A percentile compares a stretch with the other conserved stretches of the same genome.
phyloP scores from a whole-genome alignment of 2,797 vertebrate species.

The Karalla daura region DNA sequence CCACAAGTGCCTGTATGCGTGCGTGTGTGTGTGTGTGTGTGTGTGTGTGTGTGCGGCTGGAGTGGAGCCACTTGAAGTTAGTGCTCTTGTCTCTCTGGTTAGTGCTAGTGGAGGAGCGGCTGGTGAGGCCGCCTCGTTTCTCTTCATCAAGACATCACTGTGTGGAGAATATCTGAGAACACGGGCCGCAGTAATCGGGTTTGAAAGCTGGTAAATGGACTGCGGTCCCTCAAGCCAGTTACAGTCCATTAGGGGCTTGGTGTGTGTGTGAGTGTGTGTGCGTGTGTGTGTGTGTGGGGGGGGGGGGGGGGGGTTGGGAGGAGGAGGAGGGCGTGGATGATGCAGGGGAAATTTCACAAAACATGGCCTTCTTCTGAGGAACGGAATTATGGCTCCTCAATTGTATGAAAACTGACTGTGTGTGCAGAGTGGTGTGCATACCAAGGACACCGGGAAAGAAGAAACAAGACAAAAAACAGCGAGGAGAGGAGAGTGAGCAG shows the following conservation, averaged over 20 bases:
- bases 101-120: not conserved
- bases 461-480: not conserved
- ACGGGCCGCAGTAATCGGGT: constrained; percentile 35
- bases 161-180: constrained; percentile 29
- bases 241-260: constrained; percentile 46
- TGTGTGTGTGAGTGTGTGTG: too few species aligned
- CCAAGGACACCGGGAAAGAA: constrained; percentile 17
- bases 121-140: constrained; percentile 36
- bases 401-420: not conserved
- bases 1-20: not conserved
- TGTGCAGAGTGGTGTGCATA: not conserved
- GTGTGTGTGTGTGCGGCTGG: too few species aligned
- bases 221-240: constrained; percentile 42
- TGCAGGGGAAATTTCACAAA: constrained; percentile 34
- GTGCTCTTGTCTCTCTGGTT: not conserved
- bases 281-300: too few species aligned
- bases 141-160: constrained; percentile 37
- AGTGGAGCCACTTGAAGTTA: not conserved
- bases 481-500: not conserved
- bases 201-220: constrained; percentile 53
- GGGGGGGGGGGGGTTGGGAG: too few species aligned
- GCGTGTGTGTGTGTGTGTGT: too few species aligned
- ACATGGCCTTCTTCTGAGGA: constrained; percentile 27
- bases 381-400: constrained; percentile 25
- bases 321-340: constrained; percentile 21